Conservation (phyloP, 2,113 vertebrate genomes). For the Riparia riparia region DNA sequence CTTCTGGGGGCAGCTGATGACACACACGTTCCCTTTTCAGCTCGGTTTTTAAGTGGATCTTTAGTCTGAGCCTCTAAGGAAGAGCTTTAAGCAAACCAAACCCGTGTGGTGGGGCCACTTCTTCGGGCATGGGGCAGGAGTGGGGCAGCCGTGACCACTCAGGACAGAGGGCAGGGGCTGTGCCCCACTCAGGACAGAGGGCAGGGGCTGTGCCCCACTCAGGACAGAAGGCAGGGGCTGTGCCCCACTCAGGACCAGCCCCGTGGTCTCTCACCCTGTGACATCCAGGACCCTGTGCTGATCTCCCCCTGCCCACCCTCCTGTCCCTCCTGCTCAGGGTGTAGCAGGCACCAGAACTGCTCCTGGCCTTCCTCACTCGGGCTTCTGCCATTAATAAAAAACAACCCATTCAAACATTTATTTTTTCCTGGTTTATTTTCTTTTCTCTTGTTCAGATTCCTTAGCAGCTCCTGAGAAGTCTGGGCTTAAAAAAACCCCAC, state of each 20-base stretch:
- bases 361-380: rapidly evolving
- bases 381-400: not conserved
- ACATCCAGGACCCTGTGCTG: not conserved
- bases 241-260: not conserved
- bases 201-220: not conserved
- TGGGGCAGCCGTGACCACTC: rapidly evolving
- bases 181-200: not conserved
- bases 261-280: rapidly evolving
- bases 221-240: not conserved
- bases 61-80: not conserved
- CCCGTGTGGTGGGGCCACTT: rapidly evolving
- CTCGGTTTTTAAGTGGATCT: not conserved
- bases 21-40: not conserved
- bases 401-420: not conserved
- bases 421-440: not conserved
- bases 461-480: not conserved
- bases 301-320: not conserved
- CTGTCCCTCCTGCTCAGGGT: not conserved
- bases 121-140: rapidly evolving
- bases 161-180: not conserved
- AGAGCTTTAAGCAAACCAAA: not conserved
- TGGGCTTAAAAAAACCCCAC: not conserved
- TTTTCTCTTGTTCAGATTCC: not conserved
- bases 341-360: not conserved
- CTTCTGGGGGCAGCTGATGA: not conserved